Percentiles rank a stretch among this genome's conserved stretches.
Evolutionary conservation across 2,797 vertebrate genomes (phyloP).

Genomic region (Cyprinella venusta): DNA sequence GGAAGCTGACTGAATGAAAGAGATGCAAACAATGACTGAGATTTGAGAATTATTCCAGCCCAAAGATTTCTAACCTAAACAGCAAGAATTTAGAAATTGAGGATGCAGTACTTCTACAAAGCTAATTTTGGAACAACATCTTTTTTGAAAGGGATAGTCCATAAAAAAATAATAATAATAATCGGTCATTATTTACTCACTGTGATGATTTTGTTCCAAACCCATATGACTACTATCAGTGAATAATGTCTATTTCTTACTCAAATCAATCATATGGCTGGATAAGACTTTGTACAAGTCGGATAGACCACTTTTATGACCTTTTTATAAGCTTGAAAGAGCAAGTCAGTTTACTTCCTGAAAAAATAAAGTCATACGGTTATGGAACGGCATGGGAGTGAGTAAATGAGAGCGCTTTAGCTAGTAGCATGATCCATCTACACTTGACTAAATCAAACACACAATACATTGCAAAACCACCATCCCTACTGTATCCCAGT

Average conservation of each 20-base stretch:
- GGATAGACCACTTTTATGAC: neutral
- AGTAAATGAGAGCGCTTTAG: neutral
- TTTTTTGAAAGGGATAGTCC: neutral
- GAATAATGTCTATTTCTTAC: neutral
- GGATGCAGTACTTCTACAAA: neutral
- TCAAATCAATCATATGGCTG: neutral
- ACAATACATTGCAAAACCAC: neutral
- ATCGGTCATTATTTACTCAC: neutral
- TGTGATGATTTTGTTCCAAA: neutral
- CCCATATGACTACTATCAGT: neutral
- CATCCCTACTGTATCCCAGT: neutral
- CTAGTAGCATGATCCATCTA: neutral
- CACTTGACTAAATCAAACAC: neutral
- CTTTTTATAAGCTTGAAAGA: neutral
- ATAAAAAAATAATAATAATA: too few relatives aligned
- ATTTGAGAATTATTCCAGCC: neutral
- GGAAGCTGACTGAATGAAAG: constrained; percentile 82
- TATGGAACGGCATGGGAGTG: neutral
- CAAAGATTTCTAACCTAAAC: neutral
- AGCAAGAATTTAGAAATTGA: neutral
- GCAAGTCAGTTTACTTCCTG: neutral
- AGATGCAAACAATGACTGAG: constrained; percentile 18
- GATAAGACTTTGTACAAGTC: neutral
- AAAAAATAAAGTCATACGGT: neutral
- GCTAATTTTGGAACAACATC: neutral